phyloP scores from a whole-genome alignment of 2,888 invertebrate genomes.

The Nemurella pictetii region DNA sequence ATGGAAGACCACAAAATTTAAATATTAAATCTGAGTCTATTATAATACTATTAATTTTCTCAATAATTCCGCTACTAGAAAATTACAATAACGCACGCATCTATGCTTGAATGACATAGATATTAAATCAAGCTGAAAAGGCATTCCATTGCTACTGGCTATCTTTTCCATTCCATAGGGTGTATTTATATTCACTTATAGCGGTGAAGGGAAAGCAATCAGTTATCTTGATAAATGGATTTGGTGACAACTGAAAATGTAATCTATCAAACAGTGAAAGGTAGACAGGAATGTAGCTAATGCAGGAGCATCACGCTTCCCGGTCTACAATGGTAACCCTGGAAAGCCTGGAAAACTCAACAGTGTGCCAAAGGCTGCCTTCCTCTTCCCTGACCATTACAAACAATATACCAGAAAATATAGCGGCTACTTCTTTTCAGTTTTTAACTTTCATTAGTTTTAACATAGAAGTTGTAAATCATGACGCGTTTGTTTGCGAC shows the following conservation, averaged over 20 bases:
- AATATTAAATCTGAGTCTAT: no score
- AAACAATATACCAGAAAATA: background rate
- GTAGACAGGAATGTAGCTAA: slow-evolving; percentile 24
- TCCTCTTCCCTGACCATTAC: background rate
- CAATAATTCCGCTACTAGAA: no score
- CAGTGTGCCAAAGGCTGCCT: background rate
- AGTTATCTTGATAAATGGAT: slow-evolving; percentile 28
- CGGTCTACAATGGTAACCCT: background rate
- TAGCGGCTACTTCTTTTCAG: background rate
- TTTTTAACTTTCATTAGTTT: background rate
- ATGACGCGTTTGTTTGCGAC: background rate
- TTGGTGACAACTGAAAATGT: slow-evolving; percentile 28
- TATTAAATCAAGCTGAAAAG: slow-evolving; percentile 14
- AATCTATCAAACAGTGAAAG: slow-evolving; percentile 29
- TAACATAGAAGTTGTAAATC: background rate
- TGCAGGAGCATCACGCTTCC: background rate
- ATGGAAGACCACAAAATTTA: no score
- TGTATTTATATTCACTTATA: slow-evolving; percentile 30
- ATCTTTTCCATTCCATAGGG: slow-evolving; percentile 20
- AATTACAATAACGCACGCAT: background rate
- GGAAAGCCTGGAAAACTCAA: background rate
- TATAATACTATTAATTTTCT: no score
- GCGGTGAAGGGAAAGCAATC: slow-evolving; percentile 9
- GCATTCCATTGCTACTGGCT: background rate
- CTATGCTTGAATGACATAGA: background rate